Base-by-base conservation (phyloP, 1,140 invertebrate species). In the Drosophila sulfurigaster region DNA sequence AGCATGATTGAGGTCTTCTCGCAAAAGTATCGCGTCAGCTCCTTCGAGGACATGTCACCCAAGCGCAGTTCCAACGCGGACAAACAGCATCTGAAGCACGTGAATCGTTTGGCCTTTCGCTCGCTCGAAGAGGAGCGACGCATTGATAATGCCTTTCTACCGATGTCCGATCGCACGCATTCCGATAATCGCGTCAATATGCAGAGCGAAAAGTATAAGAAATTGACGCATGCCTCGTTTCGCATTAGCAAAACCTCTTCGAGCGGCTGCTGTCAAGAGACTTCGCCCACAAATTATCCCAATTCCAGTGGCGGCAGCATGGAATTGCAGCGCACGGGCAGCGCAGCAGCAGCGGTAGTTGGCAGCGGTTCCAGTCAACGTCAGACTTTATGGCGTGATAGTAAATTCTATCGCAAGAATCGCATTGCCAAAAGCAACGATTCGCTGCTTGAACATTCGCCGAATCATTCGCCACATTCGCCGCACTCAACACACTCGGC, bases 1-100 rank as follows among this genome's bases (percentile, higher is more conserved):
- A 91, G 85, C 38, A 92, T 92, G 62, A 92, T 92, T 60, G 91
- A 93, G 72, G 92, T 93, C n/a, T 93, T 93, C 67, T 93, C 92
- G 7, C 92, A 92, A 43, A 93, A 93, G 66, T 93, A 93, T 71
- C 65, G 92, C 28, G 92, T 93, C 16, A 91, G 91, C 66, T 92
- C 92, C 13, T 93, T 92, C 49, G 92, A 93, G 75, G 92, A 93
- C 52, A 93, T 93, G 92, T 91, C 92, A 3, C 91, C 91, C 0
- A 75, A 81, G 45, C 46, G 73, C 5, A 46, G 58, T 13, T 73
- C 75, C 3, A 77, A 79, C 13, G 80, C 75, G 1, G 79, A 79
- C 15, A 82, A 91, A 7, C 81, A 92, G 38, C 77, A 92, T 59
- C 65, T 92, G 32, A 92, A 91, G 62, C 82, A 92, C 45, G 92